These are phyloP conservation scores for Scytalopus superciliaris DNA, from an alignment of 2,113 vertebrate genomes.

Conservation along the genomic window DNA sequence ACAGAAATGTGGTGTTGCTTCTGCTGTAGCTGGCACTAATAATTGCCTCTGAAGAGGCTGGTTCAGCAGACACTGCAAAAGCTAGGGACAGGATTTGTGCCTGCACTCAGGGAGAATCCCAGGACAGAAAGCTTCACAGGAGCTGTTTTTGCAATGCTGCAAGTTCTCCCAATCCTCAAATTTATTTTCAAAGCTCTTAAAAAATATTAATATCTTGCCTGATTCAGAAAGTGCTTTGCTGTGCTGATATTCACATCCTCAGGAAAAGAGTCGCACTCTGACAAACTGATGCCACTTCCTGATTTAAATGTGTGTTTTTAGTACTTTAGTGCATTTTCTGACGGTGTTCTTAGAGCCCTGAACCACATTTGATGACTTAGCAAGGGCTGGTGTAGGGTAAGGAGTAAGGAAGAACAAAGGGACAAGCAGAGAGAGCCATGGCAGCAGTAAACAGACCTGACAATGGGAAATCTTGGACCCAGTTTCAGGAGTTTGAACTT, in stretches of 20 bases:
- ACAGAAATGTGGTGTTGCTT: neutral
- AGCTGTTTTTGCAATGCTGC: neutral
- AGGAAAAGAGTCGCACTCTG: neutral
- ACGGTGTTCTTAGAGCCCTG: neutral
- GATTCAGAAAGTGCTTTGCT: neutral
- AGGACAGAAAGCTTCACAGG: neutral
- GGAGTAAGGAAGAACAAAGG: neutral
- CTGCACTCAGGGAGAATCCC: neutral
- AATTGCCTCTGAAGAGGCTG: neutral
- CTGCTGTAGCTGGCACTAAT: neutral
- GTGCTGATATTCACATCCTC: neutral
- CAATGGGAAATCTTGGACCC: neutral
- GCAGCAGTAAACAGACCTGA: neutral
- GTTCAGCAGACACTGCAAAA: neutral
- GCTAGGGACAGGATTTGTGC: neutral
- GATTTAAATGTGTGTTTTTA: neutral
- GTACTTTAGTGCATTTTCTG: neutral
- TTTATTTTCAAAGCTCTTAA: neutral
- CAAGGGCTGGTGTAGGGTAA: neutral
- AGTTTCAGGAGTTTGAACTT: neutral
- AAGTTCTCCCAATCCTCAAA: neutral
- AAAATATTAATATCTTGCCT: constrained; percentile 1
- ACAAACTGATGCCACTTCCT: neutral
- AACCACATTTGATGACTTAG: neutral
- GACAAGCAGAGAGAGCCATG: neutral